phyloP scores from a whole-genome alignment of 2,113 vertebrate species.

The Ageneiosus marmoratus region DNA sequence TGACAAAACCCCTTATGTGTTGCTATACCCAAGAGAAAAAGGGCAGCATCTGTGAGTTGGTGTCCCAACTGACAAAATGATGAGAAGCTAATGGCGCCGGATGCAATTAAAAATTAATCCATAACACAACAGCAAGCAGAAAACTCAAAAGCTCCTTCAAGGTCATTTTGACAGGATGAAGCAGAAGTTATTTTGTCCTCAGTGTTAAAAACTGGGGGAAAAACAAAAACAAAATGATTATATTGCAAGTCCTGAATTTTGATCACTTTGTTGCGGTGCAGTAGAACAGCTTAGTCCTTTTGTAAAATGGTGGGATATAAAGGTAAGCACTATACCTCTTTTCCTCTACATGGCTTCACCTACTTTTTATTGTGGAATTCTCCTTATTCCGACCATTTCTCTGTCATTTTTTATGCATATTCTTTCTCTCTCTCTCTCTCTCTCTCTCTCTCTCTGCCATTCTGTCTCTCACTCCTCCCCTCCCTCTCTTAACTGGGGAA shows the following conservation, averaged over 20 bases:
- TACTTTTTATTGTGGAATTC: slow-evolving; percentile 9
- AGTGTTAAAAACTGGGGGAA: neutral
- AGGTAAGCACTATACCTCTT: neutral
- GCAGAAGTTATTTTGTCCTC: neutral
- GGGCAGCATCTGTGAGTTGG: slow-evolving; percentile 20
- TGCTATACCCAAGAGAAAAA: neutral
- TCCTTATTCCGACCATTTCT: slow-evolving; percentile 18
- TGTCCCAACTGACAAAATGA: slow-evolving; percentile 37
- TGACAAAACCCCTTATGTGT: slow-evolving; percentile 14
- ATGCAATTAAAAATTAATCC: slow-evolving; percentile 26
- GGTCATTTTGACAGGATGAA: slow-evolving; percentile 25
- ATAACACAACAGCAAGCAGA: neutral
- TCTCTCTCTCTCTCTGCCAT: neutral
- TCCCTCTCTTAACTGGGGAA: slow-evolving; percentile 15
- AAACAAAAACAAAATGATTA: no score
- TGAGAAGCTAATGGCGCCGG: slow-evolving; percentile 4
- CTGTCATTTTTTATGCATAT: neutral
- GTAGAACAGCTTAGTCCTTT: neutral
- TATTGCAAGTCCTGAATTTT: neutral
- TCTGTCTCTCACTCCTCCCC: neutral
- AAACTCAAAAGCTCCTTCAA: slow-evolving; percentile 1
- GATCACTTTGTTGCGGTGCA: neutral
- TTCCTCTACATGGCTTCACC: slow-evolving; percentile 19
- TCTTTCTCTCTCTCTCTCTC: neutral
- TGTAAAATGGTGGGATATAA: neutral